Percentiles rank a stretch among this genome's conserved stretches.
phyloP scores from a whole-genome alignment of 1,140 invertebrate species.

The Pectinophora gossypiella region DNA sequence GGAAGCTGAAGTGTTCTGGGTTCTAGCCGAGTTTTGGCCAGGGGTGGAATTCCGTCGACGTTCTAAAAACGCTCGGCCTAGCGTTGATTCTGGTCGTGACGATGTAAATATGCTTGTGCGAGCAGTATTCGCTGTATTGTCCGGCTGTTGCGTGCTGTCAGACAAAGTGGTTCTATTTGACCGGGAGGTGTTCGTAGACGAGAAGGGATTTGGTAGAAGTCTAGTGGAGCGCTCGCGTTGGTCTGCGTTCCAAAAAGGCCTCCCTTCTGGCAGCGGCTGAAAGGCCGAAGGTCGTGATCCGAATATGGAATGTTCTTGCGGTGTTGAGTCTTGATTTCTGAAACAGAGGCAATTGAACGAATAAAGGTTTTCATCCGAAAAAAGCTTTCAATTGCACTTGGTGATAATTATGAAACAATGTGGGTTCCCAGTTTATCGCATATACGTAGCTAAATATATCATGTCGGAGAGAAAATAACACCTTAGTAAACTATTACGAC shows the following conservation, averaged over 20 bases:
- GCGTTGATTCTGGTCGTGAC: constrained; percentile 28
- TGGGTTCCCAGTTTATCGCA: not conserved
- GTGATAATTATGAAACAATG: not conserved
- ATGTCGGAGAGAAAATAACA: no score
- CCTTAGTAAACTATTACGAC: no score
- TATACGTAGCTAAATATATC: no score
- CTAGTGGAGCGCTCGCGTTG: constrained; percentile 40
- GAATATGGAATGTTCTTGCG: constrained; percentile 37
- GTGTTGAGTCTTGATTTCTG: constrained; percentile 32
- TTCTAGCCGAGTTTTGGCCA: constrained; percentile 1
- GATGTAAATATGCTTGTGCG: constrained; percentile 54
- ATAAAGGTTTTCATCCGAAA: no score
- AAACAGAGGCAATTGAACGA: no score
- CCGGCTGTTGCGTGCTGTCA: constrained; percentile 17
- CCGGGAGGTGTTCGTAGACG: constrained; percentile 31
- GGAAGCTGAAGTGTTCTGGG: constrained; percentile 2
- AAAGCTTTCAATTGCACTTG: not conserved
- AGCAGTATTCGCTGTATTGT: constrained; percentile 35
- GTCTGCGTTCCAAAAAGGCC: constrained; percentile 40
- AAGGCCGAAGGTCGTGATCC: constrained; percentile 60
- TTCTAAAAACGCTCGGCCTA: constrained; percentile 26
- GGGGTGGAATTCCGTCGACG: constrained; percentile 25
- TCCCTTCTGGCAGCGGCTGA: constrained; percentile 47
- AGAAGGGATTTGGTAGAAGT: constrained; percentile 62
- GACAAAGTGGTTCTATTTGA: constrained; percentile 27